Evolutionary conservation across 1,140 invertebrate genomes (phyloP), one percentile per base, ranked within the genome.

Genomic region (Watersipora subatra): DNA sequence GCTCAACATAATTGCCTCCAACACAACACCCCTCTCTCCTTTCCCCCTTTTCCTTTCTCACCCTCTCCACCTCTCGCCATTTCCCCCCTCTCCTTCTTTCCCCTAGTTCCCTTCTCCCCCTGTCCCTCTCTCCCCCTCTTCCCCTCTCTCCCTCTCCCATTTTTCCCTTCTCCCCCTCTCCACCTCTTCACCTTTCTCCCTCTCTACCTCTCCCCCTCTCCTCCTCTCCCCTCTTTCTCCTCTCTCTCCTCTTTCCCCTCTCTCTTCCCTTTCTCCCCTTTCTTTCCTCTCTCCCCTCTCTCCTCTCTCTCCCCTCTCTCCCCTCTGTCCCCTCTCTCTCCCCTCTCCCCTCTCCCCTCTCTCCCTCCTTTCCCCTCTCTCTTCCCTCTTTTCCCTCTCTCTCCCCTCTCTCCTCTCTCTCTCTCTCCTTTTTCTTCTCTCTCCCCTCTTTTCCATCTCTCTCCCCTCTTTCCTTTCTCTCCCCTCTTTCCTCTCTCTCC

Each of bases 141-240:
- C 22, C 2, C 59, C 63, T 64, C 2, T 64, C 63, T 64, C 57
- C 28, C 30, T 64, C 2, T 64, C 63, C 22, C 17, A 61, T 3
- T 64, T 46, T 64, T 2, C 24, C 63, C 28, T 2, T 64, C 63
- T 62, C 2, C 59, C 63, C 59, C 2, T 62, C 63, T 63, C 26
- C 22, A 12, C 28, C 3, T 29, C 63, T 3, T 2, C 29, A 58
- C 7, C 25, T 62, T 20, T 64, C 25, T 20, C 57, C 20, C 22
- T 26, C 7, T 20, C 57, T 22, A 28, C 25, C 56, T 1, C 25
- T 3, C n/a, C 55, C 15, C 24, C 25, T 46, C 28, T 26, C 22
- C 24, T 58, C 28, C 63, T 15, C 28, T 29, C 30, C 7, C 1
- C 12, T 7, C 61, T 2, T 2, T n/a, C n/a, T 25, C 61, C 24